A percentile compares a stretch with the other conserved stretches of the same genome.
Evolutionary conservation across 1,140 invertebrate genomes (phyloP).

Genomic region (Sweltsa coloradensis): DNA sequence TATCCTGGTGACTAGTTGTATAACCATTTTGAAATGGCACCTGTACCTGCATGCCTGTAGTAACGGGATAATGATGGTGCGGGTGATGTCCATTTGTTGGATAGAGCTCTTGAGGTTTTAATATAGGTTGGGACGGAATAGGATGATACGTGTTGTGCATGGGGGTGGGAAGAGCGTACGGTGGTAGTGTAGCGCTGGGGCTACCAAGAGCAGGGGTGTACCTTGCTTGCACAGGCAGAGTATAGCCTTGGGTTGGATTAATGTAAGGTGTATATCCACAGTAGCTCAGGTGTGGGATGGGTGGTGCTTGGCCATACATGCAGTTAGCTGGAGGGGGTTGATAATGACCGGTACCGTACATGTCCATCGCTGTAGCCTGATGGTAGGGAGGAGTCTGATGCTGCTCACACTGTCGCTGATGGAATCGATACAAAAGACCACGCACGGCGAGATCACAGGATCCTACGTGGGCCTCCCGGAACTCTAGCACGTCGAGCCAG

Average conservation of each 20-base stretch:
- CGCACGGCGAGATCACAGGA: slow-evolving; percentile 38
- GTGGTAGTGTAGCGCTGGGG: slow-evolving; percentile 1
- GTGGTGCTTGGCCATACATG: slow-evolving; percentile 2
- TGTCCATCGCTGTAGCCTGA: not conserved
- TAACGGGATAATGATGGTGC: not conserved
- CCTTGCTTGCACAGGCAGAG: slow-evolving; percentile 7
- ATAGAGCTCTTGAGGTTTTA: slow-evolving; percentile 5
- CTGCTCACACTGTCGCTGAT: slow-evolving; percentile 15
- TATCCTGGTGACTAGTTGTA: slow-evolving; percentile 9
- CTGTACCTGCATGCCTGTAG: not conserved
- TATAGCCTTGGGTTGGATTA: slow-evolving; percentile 1
- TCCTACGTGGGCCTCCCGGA: slow-evolving; percentile 48
- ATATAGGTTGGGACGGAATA: not conserved
- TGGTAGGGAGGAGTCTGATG: slow-evolving; percentile 3
- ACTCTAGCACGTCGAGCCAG: slow-evolving; percentile 52
- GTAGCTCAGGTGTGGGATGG: slow-evolving; percentile 1
- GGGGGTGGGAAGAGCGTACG: slow-evolving; percentile 1
- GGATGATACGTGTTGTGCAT: not conserved
- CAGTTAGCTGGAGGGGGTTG: slow-evolving; percentile 1
- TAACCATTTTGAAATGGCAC: slow-evolving; percentile 14
- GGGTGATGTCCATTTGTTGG: slow-evolving; percentile 3
- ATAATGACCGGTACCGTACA: slow-evolving; percentile 8
- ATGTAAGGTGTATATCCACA: not conserved
- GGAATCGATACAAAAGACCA: slow-evolving; percentile 32
- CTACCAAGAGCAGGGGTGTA: not conserved